A percentile compares a stretch with the other conserved stretches of the same genome.
Conservation (phyloP, 2,888 invertebrate species). For the Platycheirus albimanus region DNA sequence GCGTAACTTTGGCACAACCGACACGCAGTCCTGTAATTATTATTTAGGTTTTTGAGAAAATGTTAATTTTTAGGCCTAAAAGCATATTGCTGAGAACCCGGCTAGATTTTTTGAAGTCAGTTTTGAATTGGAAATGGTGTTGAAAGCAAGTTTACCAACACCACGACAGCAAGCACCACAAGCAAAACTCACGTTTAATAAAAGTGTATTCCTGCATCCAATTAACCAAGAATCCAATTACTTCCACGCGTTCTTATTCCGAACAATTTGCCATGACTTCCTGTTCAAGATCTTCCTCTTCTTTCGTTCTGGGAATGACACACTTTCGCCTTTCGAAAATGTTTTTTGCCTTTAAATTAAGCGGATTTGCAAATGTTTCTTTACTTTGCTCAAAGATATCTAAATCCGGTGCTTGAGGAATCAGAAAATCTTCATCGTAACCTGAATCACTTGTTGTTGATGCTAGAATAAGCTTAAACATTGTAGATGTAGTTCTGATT, state of each 20-base stretch:
- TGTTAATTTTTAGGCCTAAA: neutral
- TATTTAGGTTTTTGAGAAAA: conserved; percentile 50
- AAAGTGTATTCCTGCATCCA: conserved; percentile 88
- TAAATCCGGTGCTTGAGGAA: conserved; percentile 54
- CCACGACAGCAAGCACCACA: no score
- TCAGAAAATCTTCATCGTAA: conserved; percentile 54
- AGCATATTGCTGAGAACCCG: neutral
- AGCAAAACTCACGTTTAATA: conserved; percentile 86
- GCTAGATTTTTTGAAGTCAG: neutral
- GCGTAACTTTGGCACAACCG: conserved; percentile 35
- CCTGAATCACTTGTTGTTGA: conserved; percentile 18
- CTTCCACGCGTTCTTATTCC: conserved; percentile 79
- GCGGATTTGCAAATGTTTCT: neutral
- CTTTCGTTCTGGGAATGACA: conserved; percentile 56
- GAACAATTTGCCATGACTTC: conserved; percentile 78
- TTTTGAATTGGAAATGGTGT: neutral
- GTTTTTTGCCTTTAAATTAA: conserved; percentile 64
- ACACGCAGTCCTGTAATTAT: conserved; percentile 41
- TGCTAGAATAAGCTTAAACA: conserved; percentile 30
- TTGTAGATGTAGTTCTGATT: no score
- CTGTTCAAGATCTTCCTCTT: conserved; percentile 78
- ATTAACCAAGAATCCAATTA: conserved; percentile 87
- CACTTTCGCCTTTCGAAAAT: conserved; percentile 78
- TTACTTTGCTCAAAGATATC: conserved; percentile 48
- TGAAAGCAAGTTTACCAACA: conserved; percentile 4